These are phyloP conservation scores for Pseudomyrmex dendroicus DNA, from an alignment of 1,140 invertebrate genomes.

Conservation along the genomic window DNA sequence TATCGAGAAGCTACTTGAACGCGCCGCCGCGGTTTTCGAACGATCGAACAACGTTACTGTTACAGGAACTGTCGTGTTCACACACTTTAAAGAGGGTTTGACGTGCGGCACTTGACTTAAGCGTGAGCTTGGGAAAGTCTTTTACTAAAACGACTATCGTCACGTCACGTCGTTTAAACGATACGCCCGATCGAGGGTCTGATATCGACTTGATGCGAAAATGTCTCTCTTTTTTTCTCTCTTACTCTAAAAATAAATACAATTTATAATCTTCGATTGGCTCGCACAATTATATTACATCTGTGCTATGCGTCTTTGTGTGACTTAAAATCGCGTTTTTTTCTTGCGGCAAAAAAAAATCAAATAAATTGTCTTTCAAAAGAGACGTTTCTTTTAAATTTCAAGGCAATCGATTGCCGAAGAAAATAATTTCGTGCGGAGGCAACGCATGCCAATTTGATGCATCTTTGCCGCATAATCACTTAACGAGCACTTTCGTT, in stretches of 20 bases:
- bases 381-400: neutral
- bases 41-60: slow-evolving; percentile 77
- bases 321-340: neutral
- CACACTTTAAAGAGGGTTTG: slow-evolving; percentile 71
- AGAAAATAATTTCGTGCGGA: slow-evolving; percentile 6
- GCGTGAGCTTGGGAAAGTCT: slow-evolving; percentile 69
- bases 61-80: slow-evolving; percentile 77
- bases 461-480: slow-evolving; percentile 58
- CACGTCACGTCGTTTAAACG: slow-evolving; percentile 1
- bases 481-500: slow-evolving; percentile 62
- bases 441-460: slow-evolving; percentile 45
- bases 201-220: neutral
- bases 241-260: neutral
- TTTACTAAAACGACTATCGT: slow-evolving; percentile 31
- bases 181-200: neutral
- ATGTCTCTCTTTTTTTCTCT: neutral
- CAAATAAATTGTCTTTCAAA: slow-evolving; percentile 7
- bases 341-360: neutral
- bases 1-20: slow-evolving; percentile 72
- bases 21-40: slow-evolving; percentile 70
- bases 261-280: neutral
- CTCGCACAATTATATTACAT: neutral
- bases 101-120: slow-evolving; percentile 60
- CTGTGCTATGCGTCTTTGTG: too few species aligned
- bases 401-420: slow-evolving; percentile 2